Conservation (phyloP, 92 coral and sea anemone species). For the Nematostella vectensis region DNA sequence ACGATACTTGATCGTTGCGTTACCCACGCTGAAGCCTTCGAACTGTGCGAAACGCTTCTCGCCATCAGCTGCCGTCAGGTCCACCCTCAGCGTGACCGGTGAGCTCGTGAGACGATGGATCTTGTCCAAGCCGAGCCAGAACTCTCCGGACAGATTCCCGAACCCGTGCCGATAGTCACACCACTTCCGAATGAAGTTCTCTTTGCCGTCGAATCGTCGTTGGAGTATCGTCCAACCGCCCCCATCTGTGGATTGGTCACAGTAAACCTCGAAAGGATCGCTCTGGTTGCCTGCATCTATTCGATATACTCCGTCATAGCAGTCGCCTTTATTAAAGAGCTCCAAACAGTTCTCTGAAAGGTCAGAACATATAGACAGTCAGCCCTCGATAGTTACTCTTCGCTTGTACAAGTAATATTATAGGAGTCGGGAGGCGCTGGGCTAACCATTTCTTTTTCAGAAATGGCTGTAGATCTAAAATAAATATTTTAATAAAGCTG, state of each 20-base stretch:
- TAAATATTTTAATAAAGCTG: too few relatives aligned
- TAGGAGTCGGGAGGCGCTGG: too few relatives aligned
- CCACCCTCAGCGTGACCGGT: conserved; percentile 48
- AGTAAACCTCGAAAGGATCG: conserved; percentile 38
- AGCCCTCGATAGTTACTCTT: too few relatives aligned
- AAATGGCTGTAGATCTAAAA: too few relatives aligned
- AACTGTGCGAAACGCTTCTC: conserved; percentile 43
- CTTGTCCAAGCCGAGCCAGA: conserved; percentile 63
- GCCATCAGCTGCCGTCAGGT: conserved; percentile 54
- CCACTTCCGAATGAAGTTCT: conserved; percentile 33
- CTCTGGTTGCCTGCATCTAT: conserved; percentile 38
- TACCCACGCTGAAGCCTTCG: conserved; percentile 42
- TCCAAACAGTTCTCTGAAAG: conserved; percentile 32
- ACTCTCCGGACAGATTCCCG: conserved; percentile 49
- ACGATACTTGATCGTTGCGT: conserved; percentile 33
- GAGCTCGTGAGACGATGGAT: conserved; percentile 42
- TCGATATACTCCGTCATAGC: conserved; percentile 35
- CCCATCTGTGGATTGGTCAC: conserved; percentile 54
- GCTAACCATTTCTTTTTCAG: too few relatives aligned
- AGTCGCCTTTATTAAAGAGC: conserved; percentile 31
- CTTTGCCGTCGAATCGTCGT: conserved; percentile 59
- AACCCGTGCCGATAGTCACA: conserved; percentile 40
- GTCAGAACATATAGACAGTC: too few relatives aligned
- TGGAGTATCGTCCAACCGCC: conserved; percentile 73
- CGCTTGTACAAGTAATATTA: too few relatives aligned